phyloP scores from a whole-genome alignment of 2,888 invertebrate species.

The Drosophila neotestacea region DNA sequence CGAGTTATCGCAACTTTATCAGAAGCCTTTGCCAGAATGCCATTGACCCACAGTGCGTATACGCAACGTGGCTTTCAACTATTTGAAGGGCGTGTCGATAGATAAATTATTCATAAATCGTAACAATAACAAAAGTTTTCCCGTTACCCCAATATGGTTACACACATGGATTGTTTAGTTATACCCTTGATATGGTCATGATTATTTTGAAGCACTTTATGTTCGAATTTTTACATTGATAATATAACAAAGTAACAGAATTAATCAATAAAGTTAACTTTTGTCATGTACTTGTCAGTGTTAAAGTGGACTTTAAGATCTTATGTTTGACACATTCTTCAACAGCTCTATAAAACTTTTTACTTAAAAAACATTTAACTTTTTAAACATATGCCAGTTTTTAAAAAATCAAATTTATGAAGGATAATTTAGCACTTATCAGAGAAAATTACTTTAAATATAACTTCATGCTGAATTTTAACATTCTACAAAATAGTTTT shows the following conservation, averaged over 20 bases:
- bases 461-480: no score
- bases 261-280: background rate
- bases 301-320: background rate
- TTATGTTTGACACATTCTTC: background rate
- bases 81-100: constrained; percentile 20
- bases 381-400: background rate
- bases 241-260: background rate
- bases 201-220: background rate
- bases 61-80: constrained; percentile 2
- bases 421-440: no score
- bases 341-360: background rate
- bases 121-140: constrained; percentile 5
- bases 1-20: constrained; percentile 38
- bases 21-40: constrained; percentile 9
- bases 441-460: no score
- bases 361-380: no score
- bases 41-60: constrained; percentile 44
- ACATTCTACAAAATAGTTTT: no score
- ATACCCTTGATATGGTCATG: constrained; percentile 5
- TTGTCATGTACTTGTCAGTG: background rate
- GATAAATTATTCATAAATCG: constrained; percentile 47
- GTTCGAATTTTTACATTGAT: background rate
- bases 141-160: constrained; percentile 9
- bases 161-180: constrained; percentile 4
- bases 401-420: background rate